Base-by-base conservation (phyloP, 2,113 vertebrate genomes). In the Carollia perspicillata region DNA sequence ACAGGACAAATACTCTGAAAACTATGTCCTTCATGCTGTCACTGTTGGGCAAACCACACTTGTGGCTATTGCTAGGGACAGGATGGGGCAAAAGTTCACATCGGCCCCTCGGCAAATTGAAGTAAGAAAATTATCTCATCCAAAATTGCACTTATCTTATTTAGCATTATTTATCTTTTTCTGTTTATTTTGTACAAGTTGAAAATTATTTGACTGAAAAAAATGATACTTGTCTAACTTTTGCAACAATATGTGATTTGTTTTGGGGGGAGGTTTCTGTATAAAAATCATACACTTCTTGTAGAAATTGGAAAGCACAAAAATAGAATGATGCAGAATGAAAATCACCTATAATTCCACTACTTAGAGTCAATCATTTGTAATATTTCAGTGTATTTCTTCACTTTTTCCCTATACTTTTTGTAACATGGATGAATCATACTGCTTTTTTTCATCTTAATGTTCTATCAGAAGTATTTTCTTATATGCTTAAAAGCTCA, bases 1-100 rank as follows among this genome's bases (percentile, higher is more conserved):
- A 18, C 91, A 97, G 58, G 98, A 98, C 18, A 90, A 97, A 17
- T 97, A 97, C 63, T 97, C 98, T 37, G 96, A 98, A 92, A 95
- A 97, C 85, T 98, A 98, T 7, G n/a, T 97, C n/a, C 97, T 98
- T 51, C 95, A 42, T 65, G 98, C 97, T 20, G 26, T 97, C 35
- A 95, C 92, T 26, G 5, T 98, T 6, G 97, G 98, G 6, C 97
- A 98, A 93, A 98, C 98, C 58, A 98, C 98, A 23, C 94, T 98
- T 28, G 97, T 98, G 49, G 98, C 98, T 47, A 95, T 83, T 4
- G 98, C 98, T 85, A 97, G 95, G 90, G 98, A 98, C 92, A 97
- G 96, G 47, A 93, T 63, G 90, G 98, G 98, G 26, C 93, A 90
- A 78, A 98, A 96, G 66, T 93, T 98, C 78, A 98, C 95, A 42